Conservation (phyloP, 2,888 invertebrate species). For the Meta bourneti region DNA sequence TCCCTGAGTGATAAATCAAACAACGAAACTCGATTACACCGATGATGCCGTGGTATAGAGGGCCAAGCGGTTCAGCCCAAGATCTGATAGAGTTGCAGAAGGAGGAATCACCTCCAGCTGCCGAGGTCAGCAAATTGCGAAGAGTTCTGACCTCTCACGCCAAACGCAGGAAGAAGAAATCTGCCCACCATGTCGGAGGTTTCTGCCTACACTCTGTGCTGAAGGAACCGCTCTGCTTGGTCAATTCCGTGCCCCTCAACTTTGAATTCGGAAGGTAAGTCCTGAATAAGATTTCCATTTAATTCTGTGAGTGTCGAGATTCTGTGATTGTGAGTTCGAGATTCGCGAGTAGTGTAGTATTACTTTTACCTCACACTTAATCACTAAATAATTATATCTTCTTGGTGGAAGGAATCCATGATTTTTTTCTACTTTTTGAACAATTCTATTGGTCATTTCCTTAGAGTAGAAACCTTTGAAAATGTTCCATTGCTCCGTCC, state of each 20-base stretch:
- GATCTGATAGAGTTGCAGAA: slow-evolving; percentile 72
- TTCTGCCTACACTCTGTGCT: slow-evolving; percentile 80
- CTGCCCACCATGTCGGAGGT: slow-evolving; percentile 77
- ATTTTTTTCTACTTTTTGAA: no score
- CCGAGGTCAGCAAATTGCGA: slow-evolving; percentile 79
- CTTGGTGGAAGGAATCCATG: no score
- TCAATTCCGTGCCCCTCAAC: slow-evolving; percentile 81
- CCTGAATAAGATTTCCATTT: background rate
- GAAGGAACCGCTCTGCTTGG: slow-evolving; percentile 81
- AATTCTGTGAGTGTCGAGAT: no score
- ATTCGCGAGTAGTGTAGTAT: no score
- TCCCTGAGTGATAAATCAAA: no score
- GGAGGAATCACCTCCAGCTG: slow-evolving; percentile 50
- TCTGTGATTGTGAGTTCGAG: no score
- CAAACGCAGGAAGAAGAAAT: slow-evolving; percentile 78
- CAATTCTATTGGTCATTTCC: no score
- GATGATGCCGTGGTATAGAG: slow-evolving; percentile 71
- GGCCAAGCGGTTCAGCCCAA: slow-evolving; percentile 72
- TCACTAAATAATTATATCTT: no score
- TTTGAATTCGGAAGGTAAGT: slow-evolving; percentile 78
- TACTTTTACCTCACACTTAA: no score
- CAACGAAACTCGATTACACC: no score
- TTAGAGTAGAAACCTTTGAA: no score
- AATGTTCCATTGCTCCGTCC: no score
- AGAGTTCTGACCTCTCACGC: slow-evolving; percentile 81